A percentile compares a stretch with the other conserved stretches of the same genome.
Evolutionary conservation across 2,113 vertebrate genomes (phyloP).

Genomic region (Octodon degus): DNA sequence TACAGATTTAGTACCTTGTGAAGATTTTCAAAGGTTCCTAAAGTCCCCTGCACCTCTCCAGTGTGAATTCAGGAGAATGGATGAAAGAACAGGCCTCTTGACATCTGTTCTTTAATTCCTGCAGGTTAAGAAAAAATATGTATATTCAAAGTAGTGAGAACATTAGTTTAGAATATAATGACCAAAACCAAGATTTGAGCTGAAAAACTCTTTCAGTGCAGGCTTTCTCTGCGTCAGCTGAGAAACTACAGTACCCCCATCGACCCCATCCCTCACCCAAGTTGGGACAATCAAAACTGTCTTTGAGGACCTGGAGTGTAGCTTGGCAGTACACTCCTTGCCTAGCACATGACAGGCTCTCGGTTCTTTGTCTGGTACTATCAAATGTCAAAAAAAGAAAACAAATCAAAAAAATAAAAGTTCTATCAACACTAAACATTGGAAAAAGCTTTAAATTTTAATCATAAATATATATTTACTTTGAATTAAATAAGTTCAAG

Average conservation of each 20-base stretch:
- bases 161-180: neutral
- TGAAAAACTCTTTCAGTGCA: neutral
- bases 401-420: neutral
- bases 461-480: neutral
- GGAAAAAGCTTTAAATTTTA: neutral
- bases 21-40: neutral
- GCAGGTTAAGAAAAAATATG: neutral
- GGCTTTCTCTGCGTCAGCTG: neutral
- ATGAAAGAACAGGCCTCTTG: neutral
- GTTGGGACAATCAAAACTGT: neutral
- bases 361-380: neutral
- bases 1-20: neutral
- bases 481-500: neutral
- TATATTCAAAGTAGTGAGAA: neutral
- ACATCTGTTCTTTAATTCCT: slow-evolving; percentile 19
- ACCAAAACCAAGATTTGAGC: neutral
- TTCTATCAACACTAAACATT: neutral
- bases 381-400: neutral
- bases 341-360: neutral
- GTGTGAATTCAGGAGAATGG: neutral
- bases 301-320: neutral
- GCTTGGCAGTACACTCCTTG: neutral
- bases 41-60: neutral
- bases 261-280: neutral
- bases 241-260: neutral